Base-by-base conservation (phyloP, 2,797 vertebrate species). In the Peromyscus attwateri region DNA sequence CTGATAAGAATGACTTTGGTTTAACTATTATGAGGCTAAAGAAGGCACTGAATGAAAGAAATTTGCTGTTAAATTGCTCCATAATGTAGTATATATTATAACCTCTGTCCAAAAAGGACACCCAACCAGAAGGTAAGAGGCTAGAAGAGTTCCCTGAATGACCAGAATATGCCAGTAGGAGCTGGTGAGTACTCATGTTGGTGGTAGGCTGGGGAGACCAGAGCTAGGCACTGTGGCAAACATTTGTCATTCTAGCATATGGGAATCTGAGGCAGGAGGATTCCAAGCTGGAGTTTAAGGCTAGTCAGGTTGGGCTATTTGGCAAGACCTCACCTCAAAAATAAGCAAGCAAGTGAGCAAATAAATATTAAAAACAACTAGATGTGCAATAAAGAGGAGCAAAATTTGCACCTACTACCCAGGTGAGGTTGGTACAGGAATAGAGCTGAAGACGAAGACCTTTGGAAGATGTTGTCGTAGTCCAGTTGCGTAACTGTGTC, bases 21-120 rank as follows among this genome's bases (percentile, higher is more conserved):
- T 94, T 94, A 94, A 89, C 57, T 92, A 37, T 91, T 92, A 95
- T 75, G 43, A 94, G 82, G 29, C 29, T 80, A 93, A 95, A 88
- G n/a, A 91, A 64, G 60, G 85, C 92, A 87, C 66, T 68, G 70
- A 49, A 46, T 77, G 55, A 80, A 95, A 68, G 40, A 79, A 92
- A 82, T 62, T n/a, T 85, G 46, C 29, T 83, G 14, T 10, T 66
- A 90, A 95, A 91, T 82, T 71, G 92, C 95, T 92, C 75, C 14
- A 73, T 49, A 92, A 62, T 97, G 60, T 52, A 87, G 46, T 55
- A 90, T 37, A 73, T 46, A 46, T 37, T 82, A 73, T 80, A 87
- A 55, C 49, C 40, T 89, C 37, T 80, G n/a, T 84, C 13, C 89
- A 46, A 90, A n/a, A n/a, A 96, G 79, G 71, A 96, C 97, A 95